These are phyloP conservation scores for Drosophila neotestacea DNA, from an alignment of 2,888 invertebrate genomes.

Conservation along the genomic window DNA sequence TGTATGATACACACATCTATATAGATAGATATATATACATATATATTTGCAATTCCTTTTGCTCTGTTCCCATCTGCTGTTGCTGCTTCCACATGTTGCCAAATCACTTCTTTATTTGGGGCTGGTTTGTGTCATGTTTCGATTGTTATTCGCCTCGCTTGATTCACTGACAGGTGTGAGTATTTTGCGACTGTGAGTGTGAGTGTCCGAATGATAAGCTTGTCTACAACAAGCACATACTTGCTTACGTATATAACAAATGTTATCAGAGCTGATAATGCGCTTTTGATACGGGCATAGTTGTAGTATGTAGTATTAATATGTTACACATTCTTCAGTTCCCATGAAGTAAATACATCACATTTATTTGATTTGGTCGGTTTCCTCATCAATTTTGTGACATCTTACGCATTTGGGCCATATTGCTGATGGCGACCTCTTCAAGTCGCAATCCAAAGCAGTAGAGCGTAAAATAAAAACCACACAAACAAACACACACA, in stretches of 20 bases:
- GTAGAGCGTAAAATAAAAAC: constrained; percentile 74
- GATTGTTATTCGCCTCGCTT: constrained; percentile 31
- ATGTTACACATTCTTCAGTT: constrained; percentile 13
- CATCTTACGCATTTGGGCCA: constrained; percentile 73
- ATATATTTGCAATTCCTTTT: constrained; percentile 37
- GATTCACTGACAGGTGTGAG: constrained; percentile 46
- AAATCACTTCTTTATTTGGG: constrained; percentile 52
- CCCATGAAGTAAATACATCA: constrained; percentile 18
- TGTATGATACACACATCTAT: constrained; percentile 13
- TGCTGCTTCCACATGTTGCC: constrained; percentile 33
- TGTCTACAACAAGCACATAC: constrained; percentile 25
- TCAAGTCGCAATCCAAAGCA: constrained; percentile 34
- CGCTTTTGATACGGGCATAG: constrained; percentile 32
- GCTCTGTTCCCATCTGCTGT: constrained; percentile 29
- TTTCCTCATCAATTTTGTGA: constrained; percentile 40
- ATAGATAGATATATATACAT: not conserved
- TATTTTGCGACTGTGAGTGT: constrained; percentile 8
- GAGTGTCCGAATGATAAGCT: constrained; percentile 55
- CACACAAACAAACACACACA: constrained; percentile 41
- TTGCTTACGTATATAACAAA: constrained; percentile 8
- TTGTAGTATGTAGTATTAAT: constrained; percentile 25
- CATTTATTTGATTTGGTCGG: constrained; percentile 19
- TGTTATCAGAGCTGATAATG: constrained; percentile 56
- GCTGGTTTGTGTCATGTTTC: constrained; percentile 49
- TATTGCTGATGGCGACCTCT: constrained; percentile 64